Evolutionary conservation across 2,888 invertebrate species (phyloP), one percentile per base, ranked within the genome.

Genomic region (Monopis laevigella): DNA sequence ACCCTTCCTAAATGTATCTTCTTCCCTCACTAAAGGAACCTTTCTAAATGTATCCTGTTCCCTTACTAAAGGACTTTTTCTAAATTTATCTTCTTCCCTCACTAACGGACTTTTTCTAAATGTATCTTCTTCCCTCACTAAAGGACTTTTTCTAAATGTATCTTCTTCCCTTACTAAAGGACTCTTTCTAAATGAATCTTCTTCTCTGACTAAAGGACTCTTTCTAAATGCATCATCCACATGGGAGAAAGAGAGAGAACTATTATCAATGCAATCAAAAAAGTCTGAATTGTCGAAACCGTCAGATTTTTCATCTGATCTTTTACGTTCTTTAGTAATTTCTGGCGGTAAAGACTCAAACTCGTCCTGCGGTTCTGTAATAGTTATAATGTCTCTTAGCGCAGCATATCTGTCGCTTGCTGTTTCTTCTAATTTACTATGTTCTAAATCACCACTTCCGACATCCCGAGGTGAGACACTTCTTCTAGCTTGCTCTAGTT

Each of bases 401-500:
- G 93, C 93, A 0, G 93, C 93, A 59, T 93, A 93, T 53, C 87
- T 86, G 65, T 92, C 92, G 50, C 67, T 70, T 14, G 52, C 50
- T 40, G 73, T 66, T 43, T 82, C 82, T 17, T 78, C 77, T 2
- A 70, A 62, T 3, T 40, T 28, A n/a, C n/a, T n/a, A n/a, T n/a
- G n/a, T n/a, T n/a, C n/a, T n/a, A n/a, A n/a, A 2, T 40, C 39
- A 5, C 51, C 48, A 27, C 62, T 58, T 1, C 62, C 71, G 21
- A 82, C 83, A 44, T 86, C 85, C 1, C 73, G 51, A 0, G 80
- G 78, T 24, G 78, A 75, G 1, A 73, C 72, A 26, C 75, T 75
- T 7, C 74, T 51, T 41, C 74, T 60, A 12, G 54, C 45, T 34
- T 64, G 67, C 40, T 78, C 78, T 39, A 77, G 59, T 46, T 73